Conservation (phyloP, 2,888 invertebrate species). For the Polietes domitor region DNA sequence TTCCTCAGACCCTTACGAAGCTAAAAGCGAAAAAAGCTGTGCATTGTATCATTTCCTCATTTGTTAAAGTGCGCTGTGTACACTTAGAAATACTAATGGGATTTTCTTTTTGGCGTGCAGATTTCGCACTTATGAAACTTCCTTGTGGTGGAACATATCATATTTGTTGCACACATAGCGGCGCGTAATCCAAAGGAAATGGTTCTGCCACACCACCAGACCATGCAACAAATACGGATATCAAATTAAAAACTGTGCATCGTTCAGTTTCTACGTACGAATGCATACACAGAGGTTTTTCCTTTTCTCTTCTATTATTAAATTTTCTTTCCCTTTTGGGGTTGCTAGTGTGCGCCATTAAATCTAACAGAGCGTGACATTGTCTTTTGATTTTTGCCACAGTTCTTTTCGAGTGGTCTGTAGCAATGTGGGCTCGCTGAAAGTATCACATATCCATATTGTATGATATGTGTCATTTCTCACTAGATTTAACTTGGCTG, state of each 20-base stretch:
- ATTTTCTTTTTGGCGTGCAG: not conserved
- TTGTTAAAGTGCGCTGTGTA: not conserved
- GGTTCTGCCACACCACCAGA: not conserved
- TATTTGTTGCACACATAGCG: not conserved
- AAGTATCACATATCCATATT: not conserved
- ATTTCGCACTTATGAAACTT: not conserved
- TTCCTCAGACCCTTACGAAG: no score
- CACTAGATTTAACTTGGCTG: no score
- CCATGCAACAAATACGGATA: not conserved
- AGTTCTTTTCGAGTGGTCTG: not conserved
- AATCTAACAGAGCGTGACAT: not conserved
- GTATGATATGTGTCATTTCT: not conserved
- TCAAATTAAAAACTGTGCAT: conserved; percentile 38
- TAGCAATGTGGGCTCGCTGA: not conserved
- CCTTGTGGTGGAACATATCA: not conserved
- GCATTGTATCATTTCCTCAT: not conserved
- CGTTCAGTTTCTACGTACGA: not conserved
- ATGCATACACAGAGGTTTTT: not conserved
- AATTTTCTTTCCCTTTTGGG: not conserved
- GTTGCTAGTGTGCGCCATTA: not conserved
- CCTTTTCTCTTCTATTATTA: conserved; percentile 11
- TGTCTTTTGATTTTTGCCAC: conserved; percentile 13
- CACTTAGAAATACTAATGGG: not conserved
- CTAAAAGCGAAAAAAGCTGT: not conserved
- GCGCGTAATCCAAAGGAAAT: not conserved